Base-by-base conservation (phyloP, 2,888 invertebrate genomes). In the Smittia aterrima region DNA sequence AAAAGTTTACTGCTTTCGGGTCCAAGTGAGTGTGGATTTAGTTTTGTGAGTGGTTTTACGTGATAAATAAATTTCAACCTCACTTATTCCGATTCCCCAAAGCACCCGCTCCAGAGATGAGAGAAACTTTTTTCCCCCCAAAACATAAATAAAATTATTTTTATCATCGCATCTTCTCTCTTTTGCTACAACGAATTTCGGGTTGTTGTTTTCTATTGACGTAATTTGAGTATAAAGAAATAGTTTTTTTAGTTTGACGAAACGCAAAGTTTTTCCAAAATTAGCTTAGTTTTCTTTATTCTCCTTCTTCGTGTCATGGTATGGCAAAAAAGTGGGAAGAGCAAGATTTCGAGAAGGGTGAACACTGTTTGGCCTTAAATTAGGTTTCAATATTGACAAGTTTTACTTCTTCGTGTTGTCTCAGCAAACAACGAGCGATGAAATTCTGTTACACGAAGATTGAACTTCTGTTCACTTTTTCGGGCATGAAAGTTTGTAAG, bases 331-430 rank as follows among this genome's bases (percentile, higher is more conserved):
- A 32, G 4, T 32, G 3, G 32, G 47, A 47, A 58, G 58, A 13
- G 58, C 4, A 58, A 47, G 47, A 47, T 47, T 4, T 58, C 58
- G 58, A 58, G 47, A 47, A 47, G 38, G 38, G 38, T 38, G 38
- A 47, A n/a, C 11, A 13, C 18, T 58, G 58, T 58, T 58, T 47
- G 47, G 58, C 22, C 68, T n/a, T 18, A 68, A 68, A 68, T 68
- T 41, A 68, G 68, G 68, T 38, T 68, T 68, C 68, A 66, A 66
- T 66, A 66, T 66, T 27, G 38, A 25, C 66, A 16, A 66, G 38
- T 27, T 66, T 66, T 32, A 27, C 25, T 58, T 38, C 25, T 24
- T 64, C 20, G 3, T 64, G 20, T 58, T 11, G n/a, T 58, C 47
- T 47, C 16, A 47, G 47, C 47, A 47, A 47, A 47, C n/a, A 47